These are phyloP conservation scores for Epinephelus coioides DNA, from an alignment of 2,797 vertebrate genomes.

Conservation along the genomic window DNA sequence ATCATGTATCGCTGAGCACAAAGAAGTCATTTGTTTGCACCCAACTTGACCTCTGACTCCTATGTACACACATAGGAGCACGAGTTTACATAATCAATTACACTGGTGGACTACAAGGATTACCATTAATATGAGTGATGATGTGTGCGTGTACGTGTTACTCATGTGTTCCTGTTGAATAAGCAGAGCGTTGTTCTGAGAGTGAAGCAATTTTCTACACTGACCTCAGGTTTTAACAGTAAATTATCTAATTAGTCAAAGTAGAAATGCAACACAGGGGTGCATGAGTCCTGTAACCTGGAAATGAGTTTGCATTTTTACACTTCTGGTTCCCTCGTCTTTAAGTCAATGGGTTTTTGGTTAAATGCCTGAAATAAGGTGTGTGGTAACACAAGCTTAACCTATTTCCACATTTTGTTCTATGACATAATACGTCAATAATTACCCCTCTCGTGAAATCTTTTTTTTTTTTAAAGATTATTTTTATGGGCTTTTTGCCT, in stretches of 20 bases:
- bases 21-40: constrained; percentile 12
- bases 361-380: too few relatives aligned
- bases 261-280: not conserved
- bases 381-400: too few relatives aligned
- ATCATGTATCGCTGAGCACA: not conserved
- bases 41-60: not conserved
- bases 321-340: too few relatives aligned
- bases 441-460: too few relatives aligned
- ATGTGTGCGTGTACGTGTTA: constrained; percentile 7
- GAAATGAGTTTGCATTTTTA: too few relatives aligned
- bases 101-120: constrained; percentile 12
- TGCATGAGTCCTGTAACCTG: too few relatives aligned
- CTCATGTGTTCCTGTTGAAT: constrained; percentile 16
- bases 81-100: constrained; percentile 16
- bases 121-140: constrained; percentile 1
- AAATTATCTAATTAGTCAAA: not conserved
- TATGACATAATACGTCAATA: too few relatives aligned
- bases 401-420: too few relatives aligned
- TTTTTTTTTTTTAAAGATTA: too few relatives aligned
- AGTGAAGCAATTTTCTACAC: not conserved
- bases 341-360: too few relatives aligned
- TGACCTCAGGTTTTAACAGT: constrained; percentile 2
- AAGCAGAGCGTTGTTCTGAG: constrained; percentile 13
- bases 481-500: too few relatives aligned
- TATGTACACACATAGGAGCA: not conserved